These are phyloP conservation scores for Polymixis flavicincta DNA, from an alignment of 2,888 invertebrate genomes.

Conservation along the genomic window DNA sequence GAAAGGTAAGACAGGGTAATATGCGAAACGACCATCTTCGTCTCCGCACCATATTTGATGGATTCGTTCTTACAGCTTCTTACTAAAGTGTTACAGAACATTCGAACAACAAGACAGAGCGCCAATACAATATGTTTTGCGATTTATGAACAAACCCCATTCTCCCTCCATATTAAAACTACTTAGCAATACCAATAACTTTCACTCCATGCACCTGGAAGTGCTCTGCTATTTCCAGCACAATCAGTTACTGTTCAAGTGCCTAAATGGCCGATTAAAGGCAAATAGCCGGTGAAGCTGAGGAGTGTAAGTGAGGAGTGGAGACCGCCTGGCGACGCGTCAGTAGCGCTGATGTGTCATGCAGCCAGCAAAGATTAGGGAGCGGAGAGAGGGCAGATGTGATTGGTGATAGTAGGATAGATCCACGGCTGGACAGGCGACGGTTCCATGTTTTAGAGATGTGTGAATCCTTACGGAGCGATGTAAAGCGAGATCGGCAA, in stretches of 20 bases:
- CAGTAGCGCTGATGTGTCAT: conserved; percentile 60
- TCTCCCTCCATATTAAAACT: background rate
- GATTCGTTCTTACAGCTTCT: background rate
- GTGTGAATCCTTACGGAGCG: background rate
- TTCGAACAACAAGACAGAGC: no score
- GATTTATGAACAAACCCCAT: background rate
- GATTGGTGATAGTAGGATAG: conserved; percentile 12
- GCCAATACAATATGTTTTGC: no score
- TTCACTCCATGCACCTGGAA: conserved; percentile 22
- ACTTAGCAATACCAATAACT: conserved; percentile 34
- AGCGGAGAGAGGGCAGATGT: conserved; percentile 21
- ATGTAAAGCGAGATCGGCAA: background rate
- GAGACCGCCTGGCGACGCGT: conserved; percentile 67
- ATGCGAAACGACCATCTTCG: background rate
- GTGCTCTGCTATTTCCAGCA: conserved; percentile 42
- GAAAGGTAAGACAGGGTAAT: no score
- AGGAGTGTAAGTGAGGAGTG: conserved; percentile 43
- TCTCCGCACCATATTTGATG: background rate
- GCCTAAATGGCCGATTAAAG: conserved; percentile 53
- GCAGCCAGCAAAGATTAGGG: conserved; percentile 51
- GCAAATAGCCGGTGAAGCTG: conserved; percentile 41
- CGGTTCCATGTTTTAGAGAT: background rate
- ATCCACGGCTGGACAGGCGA: background rate
- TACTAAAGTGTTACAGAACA: background rate
- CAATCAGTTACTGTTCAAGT: conserved; percentile 44